Evolutionary conservation across 2,797 vertebrate species (phyloP), one percentile per base, ranked within the genome.

Genomic region (Melanotaenia maccullochi): DNA sequence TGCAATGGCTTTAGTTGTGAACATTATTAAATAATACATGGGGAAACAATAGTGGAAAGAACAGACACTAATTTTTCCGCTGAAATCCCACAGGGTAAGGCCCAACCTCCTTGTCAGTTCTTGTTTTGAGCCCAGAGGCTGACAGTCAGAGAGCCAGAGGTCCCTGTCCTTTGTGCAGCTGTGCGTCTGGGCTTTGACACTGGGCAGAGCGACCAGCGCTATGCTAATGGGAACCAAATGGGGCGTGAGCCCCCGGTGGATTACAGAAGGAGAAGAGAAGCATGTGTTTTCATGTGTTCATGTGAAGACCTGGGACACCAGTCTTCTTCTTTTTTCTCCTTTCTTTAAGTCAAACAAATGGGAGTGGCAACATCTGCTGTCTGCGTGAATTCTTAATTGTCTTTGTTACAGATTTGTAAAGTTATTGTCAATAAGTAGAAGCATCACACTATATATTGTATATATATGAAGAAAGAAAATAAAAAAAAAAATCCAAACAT

Each of bases 151-250:
- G 85, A 91, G 90, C 80, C 85, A 90, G 90, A 84, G 90, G 91
- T 92, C 90, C 92, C 90, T 89, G 89, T 93, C 91, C 90, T 92
- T 74, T 88, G 87, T 87, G 92, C 92, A 93, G 93, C 93, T 93
- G 92, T 88, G 92, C 75, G 71, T 90, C 90, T 90, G 90, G 83
- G 90, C 90, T 92, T 78, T 93, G 90, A 93, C 90, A 92, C 65
- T 72, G 89, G 91, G 90, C 90, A 91, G 88, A 89, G 91, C 87
- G 83, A 92, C 91, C 87, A 91, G 89, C 87, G 86, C 89, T 93
- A 93, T 93, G 92, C 89, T 94, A 93, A 93, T 93, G 90, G 87
- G 81, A 92, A 93, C 90, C 92, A 93, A 94, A 93, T 93, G 93
- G 92, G 90, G 85, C 90, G 87, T 94, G 90, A 92, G 89, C 91